Percentiles rank a stretch among this genome's conserved stretches.
Evolutionary conservation across 2,797 vertebrate genomes (phyloP).

Genomic region (Brotula barbata): DNA sequence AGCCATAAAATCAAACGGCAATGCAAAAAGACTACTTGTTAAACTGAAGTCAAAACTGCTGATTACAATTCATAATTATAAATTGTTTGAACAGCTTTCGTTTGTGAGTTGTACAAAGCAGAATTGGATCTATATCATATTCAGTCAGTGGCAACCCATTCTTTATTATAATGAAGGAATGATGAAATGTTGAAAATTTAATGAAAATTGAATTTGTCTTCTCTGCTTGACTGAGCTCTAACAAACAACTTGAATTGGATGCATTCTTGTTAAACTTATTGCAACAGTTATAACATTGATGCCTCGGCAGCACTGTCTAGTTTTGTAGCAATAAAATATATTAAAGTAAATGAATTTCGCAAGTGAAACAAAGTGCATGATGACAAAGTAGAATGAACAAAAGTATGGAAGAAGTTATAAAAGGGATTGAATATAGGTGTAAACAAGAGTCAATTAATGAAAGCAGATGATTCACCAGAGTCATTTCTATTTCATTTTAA

Average conservation of each 20-base stretch:
- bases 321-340: conserved; percentile 18
- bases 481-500: conserved; percentile 62
- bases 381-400: conserved; percentile 32
- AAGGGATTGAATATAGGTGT: conserved; percentile 30
- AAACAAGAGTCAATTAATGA: conserved; percentile 51
- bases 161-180: too few species aligned
- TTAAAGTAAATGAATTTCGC: conserved; percentile 32
- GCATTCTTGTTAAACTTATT: not conserved
- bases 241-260: not conserved
- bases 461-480: conserved; percentile 47
- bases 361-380: conserved; percentile 4
- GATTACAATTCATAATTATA: too few species aligned
- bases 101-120: too few species aligned
- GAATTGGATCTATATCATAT: too few species aligned
- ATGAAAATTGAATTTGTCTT: too few species aligned
- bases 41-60: too few species aligned
- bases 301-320: conserved; percentile 5
- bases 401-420: conserved; percentile 20
- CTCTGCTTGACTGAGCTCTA: too few species aligned
- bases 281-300: conserved; percentile 30
- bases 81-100: too few species aligned
- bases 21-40: too few species aligned
- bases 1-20: too few species aligned
- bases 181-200: too few species aligned
- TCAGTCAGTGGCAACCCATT: too few species aligned